Base-by-base conservation (phyloP, 2,888 invertebrate species). In the Aspidiotus destructor region DNA sequence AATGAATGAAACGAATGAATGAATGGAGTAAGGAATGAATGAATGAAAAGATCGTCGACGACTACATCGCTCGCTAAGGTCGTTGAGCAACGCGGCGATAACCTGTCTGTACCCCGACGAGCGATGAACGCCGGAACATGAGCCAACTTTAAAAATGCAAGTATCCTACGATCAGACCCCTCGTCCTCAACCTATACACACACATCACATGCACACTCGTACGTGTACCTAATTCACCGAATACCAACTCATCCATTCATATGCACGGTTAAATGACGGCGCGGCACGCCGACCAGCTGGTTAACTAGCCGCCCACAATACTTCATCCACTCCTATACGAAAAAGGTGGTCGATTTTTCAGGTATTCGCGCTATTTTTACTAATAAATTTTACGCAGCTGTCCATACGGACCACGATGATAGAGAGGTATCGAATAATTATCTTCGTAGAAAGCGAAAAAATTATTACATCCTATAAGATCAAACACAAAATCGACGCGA, bases 211-310 rank as follows among this genome's bases (percentile, higher is more conserved):
- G 48, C 48, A 48, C 48, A 28, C 48, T 48, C 48, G 48, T n/a
- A 13, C 48, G 10, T 28, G 28, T 28, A 28, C 28, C 28, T 28
- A 28, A 28, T 28, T 28, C 28, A 28, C 28, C 28, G 28, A 28
- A 28, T 28, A 48, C n/a, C 48, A n/a, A 11, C 11, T n/a, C 10
- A 11, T 48, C 48, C 48, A 48, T 48, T 48, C 48, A 48, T 48
- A 6, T 3, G 48, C n/a, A 11, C 48, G 11, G 48, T 11, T n/a
- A n/a, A 48, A 13, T 13, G 48, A 48, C 28, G 28, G n/a, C 48
- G 48, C 48, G 48, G n/a, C 48, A n/a, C 48, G 48, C 11, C 48
- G 48, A n/a, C 48, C n/a, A n/a, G 48, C 48, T 48, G 48, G n/a
- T 48, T 48, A 28, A 28, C 28, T 28, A 28, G 28, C 28, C 28